phyloP scores from a whole-genome alignment of 1,140 invertebrate species.

The Drosophila teissieri region DNA sequence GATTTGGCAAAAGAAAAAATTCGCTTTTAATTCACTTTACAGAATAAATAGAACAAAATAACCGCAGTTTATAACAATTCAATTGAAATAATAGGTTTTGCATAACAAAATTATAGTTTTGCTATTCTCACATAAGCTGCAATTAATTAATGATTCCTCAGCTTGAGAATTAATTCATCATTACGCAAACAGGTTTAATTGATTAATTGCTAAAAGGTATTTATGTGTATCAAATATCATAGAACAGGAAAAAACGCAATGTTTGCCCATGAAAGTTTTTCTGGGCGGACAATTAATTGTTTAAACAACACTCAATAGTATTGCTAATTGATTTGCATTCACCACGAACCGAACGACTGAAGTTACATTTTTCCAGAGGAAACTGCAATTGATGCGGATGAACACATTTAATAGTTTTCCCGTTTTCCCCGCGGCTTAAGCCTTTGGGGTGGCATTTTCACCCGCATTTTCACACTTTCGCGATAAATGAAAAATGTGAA shows the following conservation, averaged over 20 bases:
- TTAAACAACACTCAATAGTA: slow-evolving; percentile 11
- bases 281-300: neutral
- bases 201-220: neutral
- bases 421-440: slow-evolving; percentile 20
- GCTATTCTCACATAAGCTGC: no score
- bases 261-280: neutral
- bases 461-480: slow-evolving; percentile 28
- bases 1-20: no score
- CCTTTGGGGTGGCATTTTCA: no score
- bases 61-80: neutral
- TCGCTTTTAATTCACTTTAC: no score
- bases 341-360: neutral
- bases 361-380: slow-evolving; percentile 4
- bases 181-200: slow-evolving; percentile 1
- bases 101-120: no score
- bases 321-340: slow-evolving; percentile 19
- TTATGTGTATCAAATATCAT: slow-evolving; percentile 11
- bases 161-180: no score
- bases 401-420: slow-evolving; percentile 35
- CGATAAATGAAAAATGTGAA: slow-evolving; percentile 14
- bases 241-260: neutral
- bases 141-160: no score
- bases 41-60: neutral
- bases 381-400: slow-evolving; percentile 28
- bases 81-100: no score